A percentile compares a stretch with the other conserved stretches of the same genome.
Conservation (phyloP, 2,113 vertebrate species). For the Pristiophorus japonicus region DNA sequence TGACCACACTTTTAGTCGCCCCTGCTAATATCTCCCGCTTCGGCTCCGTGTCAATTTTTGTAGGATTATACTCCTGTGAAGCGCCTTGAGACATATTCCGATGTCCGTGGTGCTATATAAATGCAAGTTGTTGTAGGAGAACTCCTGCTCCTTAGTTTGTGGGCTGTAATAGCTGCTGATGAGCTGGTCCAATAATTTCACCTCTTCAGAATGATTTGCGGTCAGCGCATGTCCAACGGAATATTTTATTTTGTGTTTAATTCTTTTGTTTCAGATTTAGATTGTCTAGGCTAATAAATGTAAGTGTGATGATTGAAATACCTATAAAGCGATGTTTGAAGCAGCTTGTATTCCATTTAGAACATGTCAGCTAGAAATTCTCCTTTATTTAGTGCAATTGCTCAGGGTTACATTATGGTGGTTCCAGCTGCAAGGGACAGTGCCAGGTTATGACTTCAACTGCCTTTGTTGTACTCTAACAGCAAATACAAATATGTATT, state of each 20-base stretch:
- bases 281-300: background rate
- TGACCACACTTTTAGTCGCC: background rate
- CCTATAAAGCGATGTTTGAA: background rate
- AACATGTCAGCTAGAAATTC: background rate
- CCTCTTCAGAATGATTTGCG: background rate
- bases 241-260: background rate
- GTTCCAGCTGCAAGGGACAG: background rate
- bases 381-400: constrained; percentile 10
- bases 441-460: background rate
- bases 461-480: background rate
- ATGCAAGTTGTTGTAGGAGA: background rate
- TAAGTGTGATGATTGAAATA: background rate
- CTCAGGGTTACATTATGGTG: background rate
- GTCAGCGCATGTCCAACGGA: background rate
- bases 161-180: background rate
- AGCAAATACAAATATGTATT: constrained; percentile 7
- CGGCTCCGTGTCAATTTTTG: background rate
- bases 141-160: background rate
- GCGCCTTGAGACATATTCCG: background rate
- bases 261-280: background rate
- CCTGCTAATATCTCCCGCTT: background rate
- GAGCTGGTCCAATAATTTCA: background rate
- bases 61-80: background rate
- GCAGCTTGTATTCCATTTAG: background rate
- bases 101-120: background rate